Percentiles rank a stretch among this genome's conserved stretches.
Evolutionary conservation across 2,797 vertebrate genomes (phyloP).

Genomic region (Semaprochilodus insignis): DNA sequence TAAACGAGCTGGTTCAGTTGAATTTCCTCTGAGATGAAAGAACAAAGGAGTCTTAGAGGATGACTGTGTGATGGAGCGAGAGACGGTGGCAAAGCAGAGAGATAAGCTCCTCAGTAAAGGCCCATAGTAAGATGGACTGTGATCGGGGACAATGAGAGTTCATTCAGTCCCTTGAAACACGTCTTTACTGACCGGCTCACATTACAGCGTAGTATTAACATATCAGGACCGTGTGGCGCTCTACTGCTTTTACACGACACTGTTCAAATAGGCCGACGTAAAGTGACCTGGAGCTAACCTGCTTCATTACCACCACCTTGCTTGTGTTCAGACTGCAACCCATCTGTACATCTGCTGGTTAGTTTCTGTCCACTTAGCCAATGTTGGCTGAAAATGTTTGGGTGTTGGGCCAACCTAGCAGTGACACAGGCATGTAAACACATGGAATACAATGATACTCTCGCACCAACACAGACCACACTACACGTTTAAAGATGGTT

Average conservation of each 20-base stretch:
- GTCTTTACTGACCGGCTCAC: neutral
- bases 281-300: neutral
- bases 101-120: conserved; percentile 53
- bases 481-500: too few relatives aligned
- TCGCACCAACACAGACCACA: too few relatives aligned
- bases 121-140: conserved; percentile 23
- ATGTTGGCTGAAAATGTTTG: too few relatives aligned
- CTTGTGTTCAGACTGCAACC: neutral
- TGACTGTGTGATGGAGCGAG: conserved; percentile 25
- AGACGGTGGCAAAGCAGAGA: conserved; percentile 45
- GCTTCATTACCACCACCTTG: neutral
- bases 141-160: conserved; percentile 15
- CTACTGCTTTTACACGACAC: neutral
- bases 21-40: neutral
- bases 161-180: neutral
- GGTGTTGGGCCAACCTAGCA: too few relatives aligned
- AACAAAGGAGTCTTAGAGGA: conserved; percentile 31
- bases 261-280: neutral
- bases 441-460: too few relatives aligned
- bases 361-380: too few relatives aligned
- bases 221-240: neutral
- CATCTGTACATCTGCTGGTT: too few relatives aligned
- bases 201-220: neutral
- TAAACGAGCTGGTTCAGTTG: conserved; percentile 29
- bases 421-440: too few relatives aligned